These are phyloP conservation scores for Rhyacichthys aspro DNA, from an alignment of 2,797 vertebrate species.

Conservation along the genomic window DNA sequence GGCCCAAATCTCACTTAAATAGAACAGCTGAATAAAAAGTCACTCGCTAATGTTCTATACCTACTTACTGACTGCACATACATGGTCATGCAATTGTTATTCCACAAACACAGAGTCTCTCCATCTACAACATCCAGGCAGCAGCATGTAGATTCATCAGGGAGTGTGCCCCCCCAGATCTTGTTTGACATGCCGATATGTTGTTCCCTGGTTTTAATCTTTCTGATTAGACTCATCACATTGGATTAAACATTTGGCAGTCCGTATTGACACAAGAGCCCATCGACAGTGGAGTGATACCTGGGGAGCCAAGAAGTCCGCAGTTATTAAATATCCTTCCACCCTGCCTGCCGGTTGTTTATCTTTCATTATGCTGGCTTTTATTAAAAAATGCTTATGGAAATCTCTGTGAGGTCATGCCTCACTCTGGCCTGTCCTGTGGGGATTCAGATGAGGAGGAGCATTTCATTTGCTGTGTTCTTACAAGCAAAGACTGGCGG, in stretches of 20 bases:
- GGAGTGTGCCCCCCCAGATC: no score
- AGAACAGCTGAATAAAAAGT: no score
- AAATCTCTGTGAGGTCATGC: conserved; percentile 57
- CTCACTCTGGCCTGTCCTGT: conserved; percentile 57
- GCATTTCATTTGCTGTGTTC: conserved; percentile 38
- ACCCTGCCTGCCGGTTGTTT: conserved; percentile 63
- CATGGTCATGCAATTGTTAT: no score
- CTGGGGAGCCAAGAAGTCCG: conserved; percentile 47
- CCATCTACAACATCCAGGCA: no score
- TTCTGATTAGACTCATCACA: conserved; percentile 42
- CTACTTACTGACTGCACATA: no score
- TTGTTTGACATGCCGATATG: no score
- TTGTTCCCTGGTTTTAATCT: conserved; percentile 38
- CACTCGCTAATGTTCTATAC: no score
- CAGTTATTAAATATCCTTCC: conserved; percentile 61
- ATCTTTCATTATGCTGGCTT: conserved; percentile 69
- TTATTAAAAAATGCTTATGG: conserved; percentile 66
- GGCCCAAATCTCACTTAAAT: no score
- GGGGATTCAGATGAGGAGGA: conserved; percentile 21
- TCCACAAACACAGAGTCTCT: no score
- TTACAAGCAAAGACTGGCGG: conserved; percentile 42
- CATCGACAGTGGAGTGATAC: conserved; percentile 25
- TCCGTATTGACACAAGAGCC: conserved; percentile 51
- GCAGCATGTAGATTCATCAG: no score
- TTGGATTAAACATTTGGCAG: conserved; percentile 56